Percentiles rank a stretch among this genome's conserved stretches.
These are phyloP conservation scores for Megathymus violae DNA, from an alignment of 1,140 invertebrate species.

Conservation along the genomic window DNA sequence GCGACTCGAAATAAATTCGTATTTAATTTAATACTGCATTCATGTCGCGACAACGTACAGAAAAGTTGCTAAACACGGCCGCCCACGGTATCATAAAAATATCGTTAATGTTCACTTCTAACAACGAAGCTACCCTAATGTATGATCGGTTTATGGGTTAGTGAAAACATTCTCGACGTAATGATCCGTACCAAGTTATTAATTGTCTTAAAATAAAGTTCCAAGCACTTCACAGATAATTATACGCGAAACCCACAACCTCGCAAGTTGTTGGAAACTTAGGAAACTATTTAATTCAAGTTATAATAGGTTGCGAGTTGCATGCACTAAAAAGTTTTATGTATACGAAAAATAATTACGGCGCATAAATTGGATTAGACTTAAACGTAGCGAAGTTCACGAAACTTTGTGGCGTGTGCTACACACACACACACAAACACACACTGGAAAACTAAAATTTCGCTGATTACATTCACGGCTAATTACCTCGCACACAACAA, in stretches of 20 bases:
- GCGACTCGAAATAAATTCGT: conserved; percentile 47
- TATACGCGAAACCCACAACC: conserved; percentile 38
- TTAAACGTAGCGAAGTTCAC: conserved; percentile 19
- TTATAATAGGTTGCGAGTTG: conserved; percentile 44
- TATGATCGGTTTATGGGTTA: conserved; percentile 14
- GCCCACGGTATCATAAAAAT: conserved; percentile 61
- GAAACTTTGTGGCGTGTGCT: conserved; percentile 20
- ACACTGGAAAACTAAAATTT: background rate
- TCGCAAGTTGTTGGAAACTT: conserved; percentile 42
- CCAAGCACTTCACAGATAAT: conserved; percentile 34
- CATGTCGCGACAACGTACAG: conserved; percentile 44
- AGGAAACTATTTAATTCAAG: conserved; percentile 41
- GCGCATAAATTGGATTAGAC: conserved; percentile 36
- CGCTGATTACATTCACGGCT: conserved; percentile 11
- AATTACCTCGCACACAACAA: conserved; percentile 29
- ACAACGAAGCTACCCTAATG: conserved; percentile 18
- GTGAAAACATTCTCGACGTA: conserved; percentile 10
- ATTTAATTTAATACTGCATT: conserved; percentile 50
- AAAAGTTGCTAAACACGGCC: conserved; percentile 60
- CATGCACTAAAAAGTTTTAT: conserved; percentile 41
- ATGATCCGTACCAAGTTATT: conserved; percentile 23
- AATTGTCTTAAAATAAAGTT: conserved; percentile 35
- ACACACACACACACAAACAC: conserved; percentile 25
- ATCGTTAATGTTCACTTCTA: conserved; percentile 20
- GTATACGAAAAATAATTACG: conserved; percentile 45